These are phyloP conservation scores for Leucopsar rothschildi DNA, from an alignment of 2,113 vertebrate genomes.

Conservation along the genomic window DNA sequence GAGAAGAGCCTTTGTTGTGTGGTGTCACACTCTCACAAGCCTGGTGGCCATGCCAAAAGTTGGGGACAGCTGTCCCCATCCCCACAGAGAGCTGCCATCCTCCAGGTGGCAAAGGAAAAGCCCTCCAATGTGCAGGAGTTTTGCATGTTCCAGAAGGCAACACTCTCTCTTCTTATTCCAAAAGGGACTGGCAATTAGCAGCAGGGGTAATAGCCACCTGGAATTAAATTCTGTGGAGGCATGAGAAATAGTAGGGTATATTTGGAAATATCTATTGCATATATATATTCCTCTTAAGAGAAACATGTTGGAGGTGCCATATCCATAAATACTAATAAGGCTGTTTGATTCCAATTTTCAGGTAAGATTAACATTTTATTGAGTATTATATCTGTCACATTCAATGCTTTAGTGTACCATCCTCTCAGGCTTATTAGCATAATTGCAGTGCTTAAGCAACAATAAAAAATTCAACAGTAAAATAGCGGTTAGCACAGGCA, in stretches of 20 bases:
- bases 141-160: background rate
- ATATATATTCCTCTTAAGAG: constrained; percentile 67
- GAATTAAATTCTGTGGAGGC: constrained; percentile 27
- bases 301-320: constrained; percentile 67
- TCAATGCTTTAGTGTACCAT: constrained; percentile 70
- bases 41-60: rapidly evolving
- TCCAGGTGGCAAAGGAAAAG: background rate
- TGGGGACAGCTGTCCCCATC: background rate
- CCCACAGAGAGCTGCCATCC: background rate
- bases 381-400: constrained; percentile 80
- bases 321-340: constrained; percentile 78
- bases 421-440: constrained; percentile 77
- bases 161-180: background rate
- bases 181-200: constrained; percentile 15
- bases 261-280: constrained; percentile 63
- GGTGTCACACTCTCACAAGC: background rate
- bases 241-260: constrained; percentile 21
- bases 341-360: constrained; percentile 79
- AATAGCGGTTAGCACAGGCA: constrained; percentile 75
- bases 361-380: constrained; percentile 81
- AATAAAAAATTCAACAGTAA: constrained; percentile 78
- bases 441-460: constrained; percentile 81
- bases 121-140: background rate
- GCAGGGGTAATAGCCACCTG: constrained; percentile 25
- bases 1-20: background rate